A percentile compares a stretch with the other conserved stretches of the same genome.
Evolutionary conservation across 2,888 invertebrate genomes (phyloP).

Genomic region (Drosophila anomalipes): DNA sequence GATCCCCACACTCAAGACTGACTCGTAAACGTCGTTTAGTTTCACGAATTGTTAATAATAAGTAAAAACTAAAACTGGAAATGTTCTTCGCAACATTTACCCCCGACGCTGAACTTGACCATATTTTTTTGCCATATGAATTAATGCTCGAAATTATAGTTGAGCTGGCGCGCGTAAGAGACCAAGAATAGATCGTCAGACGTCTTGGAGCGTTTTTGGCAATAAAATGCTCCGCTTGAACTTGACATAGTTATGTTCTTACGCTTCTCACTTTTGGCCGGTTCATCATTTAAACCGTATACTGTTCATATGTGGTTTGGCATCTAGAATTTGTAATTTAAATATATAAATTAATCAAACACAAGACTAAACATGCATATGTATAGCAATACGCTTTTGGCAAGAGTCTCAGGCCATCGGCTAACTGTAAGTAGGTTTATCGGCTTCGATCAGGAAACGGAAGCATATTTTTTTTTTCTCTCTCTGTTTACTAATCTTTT

Average conservation of each 20-base stretch:
- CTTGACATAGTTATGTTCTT: conserved; percentile 62
- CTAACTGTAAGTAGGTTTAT: conserved; percentile 61
- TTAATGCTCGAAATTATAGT: conserved; percentile 44
- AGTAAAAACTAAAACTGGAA: conserved; percentile 42
- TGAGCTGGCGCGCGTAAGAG: conserved; percentile 14
- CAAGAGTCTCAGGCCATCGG: conserved; percentile 6
- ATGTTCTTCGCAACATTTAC: conserved; percentile 58
- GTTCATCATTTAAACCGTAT: conserved; percentile 24
- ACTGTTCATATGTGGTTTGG: conserved; percentile 12
- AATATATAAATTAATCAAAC: conserved; percentile 36
- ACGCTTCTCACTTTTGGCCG: conserved; percentile 1
- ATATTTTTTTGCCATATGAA: conserved; percentile 31
- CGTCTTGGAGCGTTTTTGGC: conserved; percentile 24
- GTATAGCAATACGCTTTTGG: conserved; percentile 19
- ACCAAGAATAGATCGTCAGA: conserved; percentile 65
- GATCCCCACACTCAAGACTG: conserved; percentile 21
- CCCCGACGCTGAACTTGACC: conserved; percentile 66
- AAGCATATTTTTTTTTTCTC: conserved; percentile 52
- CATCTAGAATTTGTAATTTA: conserved; percentile 58
- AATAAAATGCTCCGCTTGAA: conserved; percentile 60
- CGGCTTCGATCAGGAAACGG: conserved; percentile 74
- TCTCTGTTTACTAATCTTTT: conserved; percentile 60
- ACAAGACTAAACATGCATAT: conserved; percentile 29
- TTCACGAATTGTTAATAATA: conserved; percentile 22
- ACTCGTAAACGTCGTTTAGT: conserved; percentile 42